These are phyloP conservation scores for Chlamydotis undulata DNA, from an alignment of 2,113 vertebrate genomes.

Conservation along the genomic window DNA sequence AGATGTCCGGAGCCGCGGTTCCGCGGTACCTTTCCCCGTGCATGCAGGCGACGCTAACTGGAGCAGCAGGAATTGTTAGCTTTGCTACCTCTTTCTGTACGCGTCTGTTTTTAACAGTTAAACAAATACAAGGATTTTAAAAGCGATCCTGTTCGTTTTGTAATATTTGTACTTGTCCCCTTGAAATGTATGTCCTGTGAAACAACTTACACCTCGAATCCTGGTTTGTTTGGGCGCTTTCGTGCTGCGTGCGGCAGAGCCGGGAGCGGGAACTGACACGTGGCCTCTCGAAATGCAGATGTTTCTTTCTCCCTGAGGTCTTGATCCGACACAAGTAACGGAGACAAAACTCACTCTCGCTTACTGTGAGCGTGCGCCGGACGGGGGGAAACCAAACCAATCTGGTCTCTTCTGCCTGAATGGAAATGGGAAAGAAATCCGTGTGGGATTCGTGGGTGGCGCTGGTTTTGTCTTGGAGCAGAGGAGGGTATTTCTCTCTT, in stretches of 20 bases:
- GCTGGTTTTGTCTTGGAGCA: background rate
- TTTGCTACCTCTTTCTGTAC: constrained; percentile 48
- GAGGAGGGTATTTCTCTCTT: background rate
- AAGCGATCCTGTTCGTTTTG: constrained; percentile 29
- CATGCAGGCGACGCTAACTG: background rate
- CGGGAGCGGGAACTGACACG: background rate
- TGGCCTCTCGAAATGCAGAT: background rate
- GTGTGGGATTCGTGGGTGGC: background rate
- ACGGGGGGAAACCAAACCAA: background rate
- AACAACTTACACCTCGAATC: background rate
- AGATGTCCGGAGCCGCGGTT: background rate
- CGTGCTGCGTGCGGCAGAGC: background rate
- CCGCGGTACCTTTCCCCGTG: background rate
- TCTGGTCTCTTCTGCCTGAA: background rate
- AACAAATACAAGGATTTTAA: constrained; percentile 48
- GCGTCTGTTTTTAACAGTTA: constrained; percentile 64
- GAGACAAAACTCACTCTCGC: background rate
- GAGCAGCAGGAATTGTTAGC: background rate
- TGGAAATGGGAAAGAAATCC: background rate
- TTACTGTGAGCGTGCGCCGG: background rate
- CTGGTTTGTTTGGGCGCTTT: background rate
- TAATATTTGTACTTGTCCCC: constrained; percentile 43
- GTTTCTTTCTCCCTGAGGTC: background rate
- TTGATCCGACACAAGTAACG: background rate
- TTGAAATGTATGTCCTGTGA: constrained; percentile 34